A percentile compares a stretch with the other conserved stretches of the same genome.
These are phyloP conservation scores for Lamprotornis superbus DNA, from an alignment of 2,113 vertebrate species.

Conservation along the genomic window DNA sequence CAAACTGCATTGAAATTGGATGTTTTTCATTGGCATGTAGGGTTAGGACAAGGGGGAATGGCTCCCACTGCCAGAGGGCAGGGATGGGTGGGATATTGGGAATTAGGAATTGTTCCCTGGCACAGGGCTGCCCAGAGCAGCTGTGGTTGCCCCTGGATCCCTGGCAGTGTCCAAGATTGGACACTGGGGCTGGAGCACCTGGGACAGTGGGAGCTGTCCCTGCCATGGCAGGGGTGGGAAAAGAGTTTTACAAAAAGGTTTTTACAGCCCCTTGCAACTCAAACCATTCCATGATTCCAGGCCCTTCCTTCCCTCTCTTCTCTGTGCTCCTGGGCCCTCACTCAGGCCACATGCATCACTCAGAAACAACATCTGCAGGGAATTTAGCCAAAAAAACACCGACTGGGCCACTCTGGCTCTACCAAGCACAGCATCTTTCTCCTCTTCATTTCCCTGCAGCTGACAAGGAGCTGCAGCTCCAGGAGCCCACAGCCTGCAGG, in stretches of 20 bases:
- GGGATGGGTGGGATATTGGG: neutral
- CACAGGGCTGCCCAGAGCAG: neutral
- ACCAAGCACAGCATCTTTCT: neutral
- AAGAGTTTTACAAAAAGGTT: too few species aligned
- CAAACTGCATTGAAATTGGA: neutral
- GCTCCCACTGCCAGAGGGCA: neutral
- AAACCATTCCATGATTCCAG: neutral
- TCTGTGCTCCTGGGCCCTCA: neutral
- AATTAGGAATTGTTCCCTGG: neutral
- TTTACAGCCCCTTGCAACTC: neutral
- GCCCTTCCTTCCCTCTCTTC: neutral
- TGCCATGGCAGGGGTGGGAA: neutral
- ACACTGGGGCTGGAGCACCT: neutral
- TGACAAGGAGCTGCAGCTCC: neutral
- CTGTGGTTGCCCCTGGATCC: neutral
- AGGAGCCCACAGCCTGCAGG: neutral
- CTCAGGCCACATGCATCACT: neutral
- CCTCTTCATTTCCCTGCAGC: neutral
- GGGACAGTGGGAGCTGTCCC: neutral
- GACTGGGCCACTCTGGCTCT: neutral
- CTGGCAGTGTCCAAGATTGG: rapidly evolving
- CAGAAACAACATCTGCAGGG: neutral
- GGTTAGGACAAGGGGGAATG: neutral
- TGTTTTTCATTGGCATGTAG: neutral
- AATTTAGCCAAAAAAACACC: neutral